Evolutionary conservation across 1,140 invertebrate genomes (phyloP), one percentile per base, ranked within the genome.

Genomic region (Leucophenga varia): DNA sequence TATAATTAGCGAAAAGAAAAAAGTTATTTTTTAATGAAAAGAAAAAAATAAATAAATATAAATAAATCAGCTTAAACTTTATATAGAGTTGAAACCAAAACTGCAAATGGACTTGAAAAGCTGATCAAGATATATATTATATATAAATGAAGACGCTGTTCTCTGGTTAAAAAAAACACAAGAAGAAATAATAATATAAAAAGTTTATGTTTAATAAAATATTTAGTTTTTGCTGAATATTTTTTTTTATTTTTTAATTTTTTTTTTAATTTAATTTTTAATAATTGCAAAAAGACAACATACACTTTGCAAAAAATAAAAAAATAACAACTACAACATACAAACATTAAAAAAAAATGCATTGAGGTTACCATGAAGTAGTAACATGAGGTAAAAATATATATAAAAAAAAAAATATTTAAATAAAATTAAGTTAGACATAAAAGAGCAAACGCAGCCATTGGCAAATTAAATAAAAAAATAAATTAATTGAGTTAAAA

Each of bases 191-290:
- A 45, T 31, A 41, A 43, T 37, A 14, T 31, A 41, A 12, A 13
- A 14, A 30, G 64, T 69, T 64, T 64, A 64, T 59, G 61, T 69
- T 61, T 44, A 59, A 64, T 68, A 28, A 59, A 63, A 60, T 57
- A 38, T 50, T 68, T 57, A 53, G 64, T 68, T 68, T 19, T 42
- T n/a, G n/a, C n/a, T n/a, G n/a, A n/a, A n/a, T n/a, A n/a, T n/a
- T n/a, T n/a, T n/a, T n/a, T n/a, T n/a, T n/a, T n/a, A n/a, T n/a
- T n/a, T n/a, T n/a, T n/a, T n/a, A n/a, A n/a, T n/a, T n/a, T n/a
- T n/a, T n/a, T n/a, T n/a, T n/a, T n/a, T n/a, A n/a, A n/a, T n/a
- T n/a, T n/a, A 42, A 25, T 31, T 42, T 42, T 42, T 12, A 2
- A 42, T 13, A 3, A 35, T 35, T 3, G 13, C 5, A 35, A 35